These are phyloP conservation scores for Cryptoblepharus egeriae DNA, from an alignment of 2,797 vertebrate genomes.

Conservation along the genomic window DNA sequence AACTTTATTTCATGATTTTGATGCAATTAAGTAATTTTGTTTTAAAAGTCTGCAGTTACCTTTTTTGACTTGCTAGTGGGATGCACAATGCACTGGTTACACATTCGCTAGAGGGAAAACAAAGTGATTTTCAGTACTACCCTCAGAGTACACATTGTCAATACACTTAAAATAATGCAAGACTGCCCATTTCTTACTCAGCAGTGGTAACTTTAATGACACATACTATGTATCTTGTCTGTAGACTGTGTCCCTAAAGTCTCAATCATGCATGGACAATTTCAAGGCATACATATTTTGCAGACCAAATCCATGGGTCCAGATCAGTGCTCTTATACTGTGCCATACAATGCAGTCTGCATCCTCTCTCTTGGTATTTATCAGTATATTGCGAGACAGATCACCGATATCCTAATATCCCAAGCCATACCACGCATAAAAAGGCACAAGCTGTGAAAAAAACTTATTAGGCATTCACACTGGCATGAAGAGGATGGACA, in stretches of 20 bases:
- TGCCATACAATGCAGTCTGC: neutral
- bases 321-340: neutral
- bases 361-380: neutral
- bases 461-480: neutral
- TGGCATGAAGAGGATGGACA: neutral
- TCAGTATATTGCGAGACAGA: neutral
- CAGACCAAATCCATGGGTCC: no score
- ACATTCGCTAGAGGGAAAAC: slow-evolving; percentile 84
- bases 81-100: slow-evolving; percentile 92
- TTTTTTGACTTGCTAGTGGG: slow-evolving; percentile 96
- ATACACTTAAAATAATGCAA: neutral
- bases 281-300: neutral
- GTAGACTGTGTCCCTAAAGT: neutral
- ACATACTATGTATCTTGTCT: no score
- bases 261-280: neutral
- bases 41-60: slow-evolving; percentile 78
- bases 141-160: neutral
- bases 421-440: neutral
- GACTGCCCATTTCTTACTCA: neutral
- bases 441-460: neutral
- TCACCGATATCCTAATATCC: neutral
- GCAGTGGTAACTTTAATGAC: no score
- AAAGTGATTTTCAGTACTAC: slow-evolving; percentile 27
- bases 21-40: neutral
- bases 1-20: neutral